Conservation (phyloP, 2,797 vertebrate genomes). For the Silurus lanzhouensis region DNA sequence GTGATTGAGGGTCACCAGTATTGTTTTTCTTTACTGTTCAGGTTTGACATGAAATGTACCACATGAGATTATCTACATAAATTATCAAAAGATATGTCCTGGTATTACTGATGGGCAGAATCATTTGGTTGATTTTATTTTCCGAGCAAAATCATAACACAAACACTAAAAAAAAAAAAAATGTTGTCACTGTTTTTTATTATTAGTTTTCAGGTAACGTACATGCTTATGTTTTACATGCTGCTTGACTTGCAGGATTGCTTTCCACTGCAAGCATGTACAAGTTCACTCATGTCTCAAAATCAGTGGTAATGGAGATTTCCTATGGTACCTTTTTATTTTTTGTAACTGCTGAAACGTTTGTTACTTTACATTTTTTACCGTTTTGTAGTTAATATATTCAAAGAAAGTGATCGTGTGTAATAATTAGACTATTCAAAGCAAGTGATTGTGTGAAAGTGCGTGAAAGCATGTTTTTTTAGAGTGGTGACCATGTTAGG, state of each 20-base stretch:
- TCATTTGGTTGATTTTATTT: not conserved
- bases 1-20: not conserved
- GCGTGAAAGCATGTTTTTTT: no score
- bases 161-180: not conserved
- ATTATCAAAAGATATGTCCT: not conserved
- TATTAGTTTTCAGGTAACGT: not conserved
- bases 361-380: no score
- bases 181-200: not conserved
- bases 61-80: not conserved
- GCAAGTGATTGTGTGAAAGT: no score
- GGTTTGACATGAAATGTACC: not conserved
- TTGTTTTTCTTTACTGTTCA: not conserved
- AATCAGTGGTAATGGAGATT: not conserved
- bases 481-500: no score
- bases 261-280: constrained; percentile 1
- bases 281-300: constrained; percentile 22
- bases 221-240: not conserved
- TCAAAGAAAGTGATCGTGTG: no score
- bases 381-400: no score
- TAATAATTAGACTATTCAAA: no score
- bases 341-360: no score
- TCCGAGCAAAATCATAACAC: not conserved
- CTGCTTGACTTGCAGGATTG: constrained; percentile 20
- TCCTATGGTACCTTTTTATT: not conserved
- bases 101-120: not conserved